Percentiles rank a stretch among this genome's conserved stretches.
These are phyloP conservation scores for Sussaba pulchella DNA, from an alignment of 2,888 invertebrate genomes.

Conservation along the genomic window DNA sequence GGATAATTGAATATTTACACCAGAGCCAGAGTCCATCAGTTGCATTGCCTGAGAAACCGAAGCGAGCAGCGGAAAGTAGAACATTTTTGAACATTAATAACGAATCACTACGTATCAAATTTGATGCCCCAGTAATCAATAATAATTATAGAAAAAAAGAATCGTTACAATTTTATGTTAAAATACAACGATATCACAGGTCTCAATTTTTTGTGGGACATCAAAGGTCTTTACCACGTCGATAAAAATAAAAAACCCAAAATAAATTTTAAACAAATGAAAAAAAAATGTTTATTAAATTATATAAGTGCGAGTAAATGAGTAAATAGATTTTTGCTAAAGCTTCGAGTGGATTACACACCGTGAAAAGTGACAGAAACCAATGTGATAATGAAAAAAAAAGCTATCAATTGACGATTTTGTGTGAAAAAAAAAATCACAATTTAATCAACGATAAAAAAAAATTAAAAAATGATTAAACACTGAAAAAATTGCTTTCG, in stretches of 20 bases:
- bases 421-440: neutral
- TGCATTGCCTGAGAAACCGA: slow-evolving; percentile 92
- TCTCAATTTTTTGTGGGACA: no score
- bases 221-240: no score
- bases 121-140: no score
- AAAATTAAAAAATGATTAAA: no score
- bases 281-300: neutral
- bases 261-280: no score
- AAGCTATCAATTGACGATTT: neutral
- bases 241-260: no score
- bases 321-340: neutral
- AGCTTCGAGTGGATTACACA: neutral
- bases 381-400: neutral
- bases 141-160: no score
- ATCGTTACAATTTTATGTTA: no score
- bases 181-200: no score
- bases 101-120: neutral
- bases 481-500: no score
- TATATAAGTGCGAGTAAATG: neutral
- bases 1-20: slow-evolving; percentile 90
- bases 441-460: neutral
- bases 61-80: slow-evolving; percentile 69
- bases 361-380: neutral
- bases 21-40: slow-evolving; percentile 95
- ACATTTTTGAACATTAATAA: slow-evolving; percentile 43